phyloP scores from a whole-genome alignment of 2,888 invertebrate genomes.

The Petrophora chlorosata region DNA sequence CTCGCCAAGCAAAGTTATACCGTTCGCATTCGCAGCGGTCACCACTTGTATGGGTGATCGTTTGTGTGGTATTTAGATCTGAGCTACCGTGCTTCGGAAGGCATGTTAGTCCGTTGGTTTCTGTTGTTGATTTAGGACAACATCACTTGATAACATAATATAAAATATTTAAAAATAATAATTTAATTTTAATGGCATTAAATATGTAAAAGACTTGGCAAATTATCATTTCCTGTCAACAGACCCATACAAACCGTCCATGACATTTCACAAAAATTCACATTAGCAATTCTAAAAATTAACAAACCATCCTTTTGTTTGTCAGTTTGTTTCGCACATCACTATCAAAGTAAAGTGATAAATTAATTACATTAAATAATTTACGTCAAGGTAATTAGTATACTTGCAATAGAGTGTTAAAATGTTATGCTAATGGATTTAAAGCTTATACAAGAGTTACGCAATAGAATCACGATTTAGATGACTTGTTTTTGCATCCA shows the following conservation, averaged over 20 bases:
- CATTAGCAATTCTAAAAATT: background rate
- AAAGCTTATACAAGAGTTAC: conserved; percentile 22
- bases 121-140: too few relatives aligned
- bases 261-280: conserved; percentile 6
- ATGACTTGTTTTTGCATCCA: conserved; percentile 9
- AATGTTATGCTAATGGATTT: conserved; percentile 34
- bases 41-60: too few relatives aligned
- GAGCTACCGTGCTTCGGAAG: too few relatives aligned
- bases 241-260: background rate
- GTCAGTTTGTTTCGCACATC: conserved; percentile 5
- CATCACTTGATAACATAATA: too few relatives aligned
- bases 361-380: conserved; percentile 35
- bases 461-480: conserved; percentile 27
- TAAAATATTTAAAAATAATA: too few relatives aligned
- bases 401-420: conserved; percentile 26
- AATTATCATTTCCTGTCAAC: conserved; percentile 8
- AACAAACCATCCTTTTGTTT: conserved; percentile 5
- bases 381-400: conserved; percentile 25
- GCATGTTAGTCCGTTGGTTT: too few relatives aligned
- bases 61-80: too few relatives aligned
- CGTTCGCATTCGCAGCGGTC: too few relatives aligned
- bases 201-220: too few relatives aligned
- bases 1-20: too few relatives aligned
- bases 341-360: conserved; percentile 15
- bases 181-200: too few relatives aligned